Evolutionary conservation across 2,888 invertebrate genomes (phyloP).

Genomic region (Chymomyza procnemis): DNA sequence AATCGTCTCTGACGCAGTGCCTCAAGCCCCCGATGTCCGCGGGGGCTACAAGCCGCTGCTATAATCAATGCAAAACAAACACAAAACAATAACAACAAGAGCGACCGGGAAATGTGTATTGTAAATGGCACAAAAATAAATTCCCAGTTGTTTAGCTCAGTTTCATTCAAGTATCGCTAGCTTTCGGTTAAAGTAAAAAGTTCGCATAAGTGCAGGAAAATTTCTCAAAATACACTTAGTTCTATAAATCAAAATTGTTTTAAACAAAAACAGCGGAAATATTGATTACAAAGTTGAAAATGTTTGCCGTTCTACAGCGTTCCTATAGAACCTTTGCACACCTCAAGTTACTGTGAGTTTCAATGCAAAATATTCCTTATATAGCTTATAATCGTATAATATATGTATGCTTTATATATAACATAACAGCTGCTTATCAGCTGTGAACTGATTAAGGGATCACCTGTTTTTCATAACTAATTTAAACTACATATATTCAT

Average conservation of each 20-base stretch:
- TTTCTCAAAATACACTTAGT: slow-evolving; percentile 1
- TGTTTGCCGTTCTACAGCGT: slow-evolving; percentile 33
- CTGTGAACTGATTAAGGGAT: background rate
- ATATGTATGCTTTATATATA: background rate
- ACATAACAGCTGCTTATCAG: background rate
- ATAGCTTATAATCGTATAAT: too few species aligned
- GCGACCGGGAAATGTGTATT: slow-evolving; percentile 20
- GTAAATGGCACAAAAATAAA: slow-evolving; percentile 37
- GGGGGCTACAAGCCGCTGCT: background rate
- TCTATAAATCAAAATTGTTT: background rate
- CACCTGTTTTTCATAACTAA: background rate
- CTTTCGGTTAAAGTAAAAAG: slow-evolving; percentile 31
- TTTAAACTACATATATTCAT: background rate
- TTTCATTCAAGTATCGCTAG: slow-evolving; percentile 28
- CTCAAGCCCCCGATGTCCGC: slow-evolving; percentile 1
- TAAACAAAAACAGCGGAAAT: background rate
- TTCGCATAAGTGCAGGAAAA: slow-evolving; percentile 2
- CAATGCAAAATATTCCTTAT: background rate
- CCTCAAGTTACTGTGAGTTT: slow-evolving; percentile 39
- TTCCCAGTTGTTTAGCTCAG: slow-evolving; percentile 30
- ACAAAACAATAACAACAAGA: slow-evolving; percentile 31
- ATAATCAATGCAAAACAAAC: slow-evolving; percentile 19
- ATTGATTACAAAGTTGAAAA: slow-evolving; percentile 9
- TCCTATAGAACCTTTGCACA: slow-evolving; percentile 41
- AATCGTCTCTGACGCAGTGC: slow-evolving; percentile 10